Percentiles rank a stretch among this genome's conserved stretches.
Evolutionary conservation across 2,797 vertebrate genomes (phyloP).

Genomic region (Xenops minutus): DNA sequence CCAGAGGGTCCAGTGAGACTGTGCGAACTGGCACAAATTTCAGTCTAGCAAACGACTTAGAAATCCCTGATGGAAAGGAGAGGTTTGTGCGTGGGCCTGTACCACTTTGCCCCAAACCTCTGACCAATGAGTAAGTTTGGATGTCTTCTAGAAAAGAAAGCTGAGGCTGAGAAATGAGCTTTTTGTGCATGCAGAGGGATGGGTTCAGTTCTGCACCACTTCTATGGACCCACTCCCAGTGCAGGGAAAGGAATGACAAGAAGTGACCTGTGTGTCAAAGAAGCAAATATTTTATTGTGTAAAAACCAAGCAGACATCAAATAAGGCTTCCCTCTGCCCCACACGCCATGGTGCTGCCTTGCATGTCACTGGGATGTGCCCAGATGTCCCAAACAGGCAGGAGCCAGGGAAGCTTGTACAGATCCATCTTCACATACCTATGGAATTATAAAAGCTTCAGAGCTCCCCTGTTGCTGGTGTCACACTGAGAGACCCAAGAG

Average conservation of each 20-base stretch:
- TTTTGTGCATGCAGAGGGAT: not conserved
- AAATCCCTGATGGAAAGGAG: not conserved
- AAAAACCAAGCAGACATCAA: slow-evolving; percentile 44
- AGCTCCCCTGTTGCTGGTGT: not conserved
- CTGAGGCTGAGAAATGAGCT: not conserved
- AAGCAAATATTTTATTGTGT: slow-evolving; percentile 74
- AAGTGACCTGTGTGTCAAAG: not conserved
- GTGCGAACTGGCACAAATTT: not conserved
- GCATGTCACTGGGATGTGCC: not conserved
- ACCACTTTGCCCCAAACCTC: not conserved
- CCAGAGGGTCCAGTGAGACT: fast-evolving
- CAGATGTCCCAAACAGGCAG: not conserved
- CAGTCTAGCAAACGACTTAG: not conserved
- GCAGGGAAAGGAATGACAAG: not conserved
- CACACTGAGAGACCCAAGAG: not conserved
- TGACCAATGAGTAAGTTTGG: not conserved
- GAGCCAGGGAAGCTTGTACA: fast-evolving
- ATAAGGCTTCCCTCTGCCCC: not conserved
- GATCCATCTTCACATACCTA: not conserved
- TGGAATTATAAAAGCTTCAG: not conserved
- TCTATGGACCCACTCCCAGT: fast-evolving
- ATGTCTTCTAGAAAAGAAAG: not conserved
- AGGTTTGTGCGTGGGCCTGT: not conserved
- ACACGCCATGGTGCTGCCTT: not conserved
- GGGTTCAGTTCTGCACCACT: not conserved